These are phyloP conservation scores for Cirrhinus molitorella DNA, from an alignment of 2,797 vertebrate genomes.

Conservation along the genomic window DNA sequence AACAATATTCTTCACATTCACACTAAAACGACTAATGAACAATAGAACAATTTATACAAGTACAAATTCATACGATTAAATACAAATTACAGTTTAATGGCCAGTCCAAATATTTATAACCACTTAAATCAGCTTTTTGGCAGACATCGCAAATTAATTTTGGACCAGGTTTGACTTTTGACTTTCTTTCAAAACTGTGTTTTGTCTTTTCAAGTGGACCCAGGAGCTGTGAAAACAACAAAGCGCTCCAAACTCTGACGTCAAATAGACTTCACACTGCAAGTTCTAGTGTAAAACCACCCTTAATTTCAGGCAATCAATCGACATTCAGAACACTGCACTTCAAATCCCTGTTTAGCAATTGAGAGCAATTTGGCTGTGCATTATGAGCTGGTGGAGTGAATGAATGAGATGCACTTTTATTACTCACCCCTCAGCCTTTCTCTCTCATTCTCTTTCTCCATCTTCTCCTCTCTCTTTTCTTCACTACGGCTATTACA, in stretches of 20 bases:
- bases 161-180: not conserved
- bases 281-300: not conserved
- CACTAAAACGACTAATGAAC: not conserved
- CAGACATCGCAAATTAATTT: not conserved
- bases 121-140: not conserved
- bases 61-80: not conserved
- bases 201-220: constrained; percentile 1
- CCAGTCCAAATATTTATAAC: not conserved
- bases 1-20: not conserved
- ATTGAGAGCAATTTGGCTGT: constrained; percentile 45
- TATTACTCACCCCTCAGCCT: constrained; percentile 8
- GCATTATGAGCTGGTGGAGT: constrained; percentile 43
- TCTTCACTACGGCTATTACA: constrained; percentile 14
- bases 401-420: constrained; percentile 33
- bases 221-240: not conserved
- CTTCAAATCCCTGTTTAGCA: constrained; percentile 35
- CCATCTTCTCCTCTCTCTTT: not conserved
- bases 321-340: not conserved
- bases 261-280: not conserved
- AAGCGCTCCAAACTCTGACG: not conserved
- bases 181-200: not conserved
- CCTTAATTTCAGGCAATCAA: constrained; percentile 37
- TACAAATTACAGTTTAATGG: not conserved
- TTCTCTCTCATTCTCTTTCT: constrained; percentile 11
- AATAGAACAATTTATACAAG: not conserved